A percentile compares a stretch with the other conserved stretches of the same genome.
Conservation (phyloP, 2,888 invertebrate genomes). For the Monochamus alternatus region DNA sequence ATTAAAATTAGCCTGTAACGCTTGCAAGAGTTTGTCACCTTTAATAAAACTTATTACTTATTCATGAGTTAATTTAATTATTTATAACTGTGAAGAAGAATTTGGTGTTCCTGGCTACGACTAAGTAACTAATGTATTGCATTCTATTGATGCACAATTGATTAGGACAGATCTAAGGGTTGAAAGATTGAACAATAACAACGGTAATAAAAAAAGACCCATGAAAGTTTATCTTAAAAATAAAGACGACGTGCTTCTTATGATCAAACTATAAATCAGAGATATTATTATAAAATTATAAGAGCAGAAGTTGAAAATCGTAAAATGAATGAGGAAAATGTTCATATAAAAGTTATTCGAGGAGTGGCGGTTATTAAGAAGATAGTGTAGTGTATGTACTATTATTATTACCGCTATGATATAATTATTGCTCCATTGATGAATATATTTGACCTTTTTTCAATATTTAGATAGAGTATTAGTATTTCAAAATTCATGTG, state of each 20-base stretch:
- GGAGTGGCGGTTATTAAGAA: neutral
- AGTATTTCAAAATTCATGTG: too few species aligned
- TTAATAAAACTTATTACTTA: neutral
- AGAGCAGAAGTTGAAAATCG: too few species aligned
- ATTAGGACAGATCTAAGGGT: neutral
- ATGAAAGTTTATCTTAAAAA: neutral
- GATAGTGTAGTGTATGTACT: too few species aligned
- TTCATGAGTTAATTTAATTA: neutral
- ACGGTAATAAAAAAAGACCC: neutral
- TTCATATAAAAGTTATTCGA: neutral
- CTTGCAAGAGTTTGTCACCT: constrained; percentile 2
- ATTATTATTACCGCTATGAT: too few species aligned
- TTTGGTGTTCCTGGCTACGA: too few species aligned
- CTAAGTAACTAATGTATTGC: too few species aligned
- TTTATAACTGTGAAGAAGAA: neutral
- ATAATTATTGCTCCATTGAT: too few species aligned
- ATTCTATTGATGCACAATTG: neutral
- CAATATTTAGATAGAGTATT: too few species aligned
- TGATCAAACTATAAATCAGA: neutral
- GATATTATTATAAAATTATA: too few species aligned
- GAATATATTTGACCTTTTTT: too few species aligned
- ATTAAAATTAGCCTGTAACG: neutral
- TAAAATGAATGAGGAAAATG: neutral
- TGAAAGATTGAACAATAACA: neutral
- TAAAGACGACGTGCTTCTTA: neutral